Evolutionary conservation across 2,888 invertebrate species (phyloP).

Genomic region (Drosophila emarginata): DNA sequence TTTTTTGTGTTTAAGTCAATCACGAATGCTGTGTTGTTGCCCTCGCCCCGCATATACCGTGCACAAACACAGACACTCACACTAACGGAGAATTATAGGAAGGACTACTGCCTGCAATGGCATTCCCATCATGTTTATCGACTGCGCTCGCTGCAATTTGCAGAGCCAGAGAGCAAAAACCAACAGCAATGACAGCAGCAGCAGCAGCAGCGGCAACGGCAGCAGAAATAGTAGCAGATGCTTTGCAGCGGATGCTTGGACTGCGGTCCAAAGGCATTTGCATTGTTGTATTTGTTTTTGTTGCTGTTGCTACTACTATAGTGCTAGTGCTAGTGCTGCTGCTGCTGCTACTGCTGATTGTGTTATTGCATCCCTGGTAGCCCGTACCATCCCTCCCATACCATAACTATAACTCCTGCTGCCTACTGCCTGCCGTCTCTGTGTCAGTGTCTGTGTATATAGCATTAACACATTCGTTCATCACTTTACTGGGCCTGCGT

Average conservation of each 20-base stretch:
- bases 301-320: background rate
- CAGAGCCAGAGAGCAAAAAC: conserved; percentile 38
- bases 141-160: conserved; percentile 69
- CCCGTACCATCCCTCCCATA: background rate
- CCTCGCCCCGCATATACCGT: background rate
- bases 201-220: background rate
- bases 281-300: conserved; percentile 21
- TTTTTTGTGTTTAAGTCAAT: conserved; percentile 67
- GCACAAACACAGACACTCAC: background rate
- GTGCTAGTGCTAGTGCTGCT: background rate
- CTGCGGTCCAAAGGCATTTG: conserved; percentile 32
- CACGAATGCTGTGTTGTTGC: conserved; percentile 67
- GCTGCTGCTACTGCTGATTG: conserved; percentile 2
- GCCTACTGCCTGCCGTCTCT: conserved; percentile 8
- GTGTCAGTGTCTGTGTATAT: conserved; percentile 56
- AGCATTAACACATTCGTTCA: conserved; percentile 73
- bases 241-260: conserved; percentile 40
- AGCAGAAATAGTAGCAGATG: conserved; percentile 1
- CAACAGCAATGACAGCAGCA: background rate
- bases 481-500: conserved; percentile 61
- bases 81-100: background rate
- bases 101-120: conserved; percentile 12
- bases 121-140: conserved; percentile 23
- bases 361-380: conserved; percentile 38
- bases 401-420: background rate